Evolutionary conservation across 2,113 vertebrate species (phyloP).

Genomic region (Cyanistes caeruleus): DNA sequence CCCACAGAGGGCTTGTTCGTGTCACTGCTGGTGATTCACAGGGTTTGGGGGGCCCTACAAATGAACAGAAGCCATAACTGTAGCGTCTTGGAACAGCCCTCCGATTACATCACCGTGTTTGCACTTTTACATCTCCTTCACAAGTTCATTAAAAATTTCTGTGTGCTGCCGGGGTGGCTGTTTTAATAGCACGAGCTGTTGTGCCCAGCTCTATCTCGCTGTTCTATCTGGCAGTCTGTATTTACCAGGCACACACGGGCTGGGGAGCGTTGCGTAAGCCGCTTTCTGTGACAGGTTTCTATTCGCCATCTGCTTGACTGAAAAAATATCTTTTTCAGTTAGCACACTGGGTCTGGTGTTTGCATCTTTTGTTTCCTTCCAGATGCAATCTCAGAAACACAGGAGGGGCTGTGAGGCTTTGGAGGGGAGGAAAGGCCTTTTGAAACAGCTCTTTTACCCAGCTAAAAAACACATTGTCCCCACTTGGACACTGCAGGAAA

Average conservation of each 20-base stretch:
- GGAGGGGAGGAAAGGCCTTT: neutral
- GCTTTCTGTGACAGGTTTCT: constrained; percentile 31
- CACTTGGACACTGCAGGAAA: neutral
- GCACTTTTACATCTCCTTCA: constrained; percentile 18
- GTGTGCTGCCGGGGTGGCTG: neutral
- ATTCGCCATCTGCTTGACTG: constrained; percentile 36
- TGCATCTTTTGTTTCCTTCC: constrained; percentile 51
- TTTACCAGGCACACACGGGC: constrained; percentile 6
- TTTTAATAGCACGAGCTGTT: constrained; percentile 17
- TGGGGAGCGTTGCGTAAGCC: constrained; percentile 27
- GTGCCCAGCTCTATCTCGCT: constrained; percentile 30
- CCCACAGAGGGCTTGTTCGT: neutral
- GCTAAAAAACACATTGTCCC: neutral
- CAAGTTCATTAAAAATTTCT: neutral
- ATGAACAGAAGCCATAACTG: neutral
- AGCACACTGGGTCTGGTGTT: constrained; percentile 37
- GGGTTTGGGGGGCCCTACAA: neutral
- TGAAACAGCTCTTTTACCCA: constrained; percentile 4
- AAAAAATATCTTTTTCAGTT: constrained; percentile 48
- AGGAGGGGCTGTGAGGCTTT: neutral
- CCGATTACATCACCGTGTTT: constrained; percentile 43
- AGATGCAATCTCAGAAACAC: constrained; percentile 36
- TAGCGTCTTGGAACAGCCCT: constrained; percentile 40
- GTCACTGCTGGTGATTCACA: accelerated
- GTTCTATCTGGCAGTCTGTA: constrained; percentile 22